phyloP scores from a whole-genome alignment of 2,888 invertebrate species.

The Cosmia trapezina region DNA sequence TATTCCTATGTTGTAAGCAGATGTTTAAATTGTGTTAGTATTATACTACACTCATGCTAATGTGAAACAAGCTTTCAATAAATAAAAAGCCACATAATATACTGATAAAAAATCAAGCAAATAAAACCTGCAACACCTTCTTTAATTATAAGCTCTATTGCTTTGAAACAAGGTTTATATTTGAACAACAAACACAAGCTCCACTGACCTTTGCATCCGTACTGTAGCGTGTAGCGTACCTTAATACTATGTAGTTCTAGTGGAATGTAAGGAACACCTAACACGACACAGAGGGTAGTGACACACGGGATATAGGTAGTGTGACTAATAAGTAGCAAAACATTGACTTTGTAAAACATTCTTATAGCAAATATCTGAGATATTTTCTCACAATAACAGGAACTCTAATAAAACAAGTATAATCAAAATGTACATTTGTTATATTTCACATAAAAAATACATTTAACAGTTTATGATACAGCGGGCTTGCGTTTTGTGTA shows the following conservation, averaged over 20 bases:
- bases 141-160: constrained; percentile 21
- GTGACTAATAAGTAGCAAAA: constrained; percentile 4
- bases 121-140: constrained; percentile 27
- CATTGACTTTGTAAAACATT: not conserved
- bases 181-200: constrained; percentile 59
- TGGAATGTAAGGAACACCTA: not conserved
- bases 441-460: constrained; percentile 89
- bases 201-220: constrained; percentile 75
- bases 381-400: constrained; percentile 14
- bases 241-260: constrained; percentile 18
- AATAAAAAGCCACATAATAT: constrained; percentile 46
- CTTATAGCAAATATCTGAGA: not conserved
- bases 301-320: not conserved
- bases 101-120: constrained; percentile 30
- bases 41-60: constrained; percentile 19
- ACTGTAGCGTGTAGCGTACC: constrained; percentile 46
- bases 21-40: constrained; percentile 33
- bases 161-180: constrained; percentile 17
- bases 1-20: constrained; percentile 20
- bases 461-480: constrained; percentile 82
- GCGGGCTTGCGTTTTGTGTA: constrained; percentile 73
- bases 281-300: constrained; percentile 5
- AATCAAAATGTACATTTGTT: constrained; percentile 86
- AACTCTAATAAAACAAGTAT: constrained; percentile 81
- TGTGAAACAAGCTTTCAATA: constrained; percentile 18